These are phyloP conservation scores for Podabrus alpinus DNA, from an alignment of 2,888 invertebrate genomes.

Conservation along the genomic window DNA sequence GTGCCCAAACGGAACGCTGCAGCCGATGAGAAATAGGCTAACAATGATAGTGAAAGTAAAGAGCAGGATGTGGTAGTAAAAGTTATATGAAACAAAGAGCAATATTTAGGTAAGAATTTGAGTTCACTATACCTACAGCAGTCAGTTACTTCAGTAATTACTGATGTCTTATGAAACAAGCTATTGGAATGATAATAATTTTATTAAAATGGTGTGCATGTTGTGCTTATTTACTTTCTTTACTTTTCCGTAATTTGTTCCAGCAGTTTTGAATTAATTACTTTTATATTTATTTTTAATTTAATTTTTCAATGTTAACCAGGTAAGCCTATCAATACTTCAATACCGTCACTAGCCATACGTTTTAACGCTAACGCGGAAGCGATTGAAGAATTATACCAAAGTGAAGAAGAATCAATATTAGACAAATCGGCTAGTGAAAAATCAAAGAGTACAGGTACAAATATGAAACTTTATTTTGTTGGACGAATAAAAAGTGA, in stretches of 20 bases:
- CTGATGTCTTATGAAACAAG: background rate
- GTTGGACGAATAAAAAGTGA: background rate
- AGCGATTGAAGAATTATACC: slow-evolving; percentile 71
- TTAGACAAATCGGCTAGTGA: slow-evolving; percentile 17
- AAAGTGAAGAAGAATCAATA: slow-evolving; percentile 63
- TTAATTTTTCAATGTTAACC: background rate
- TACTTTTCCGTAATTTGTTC: background rate
- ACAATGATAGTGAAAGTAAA: background rate
- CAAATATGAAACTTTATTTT: background rate
- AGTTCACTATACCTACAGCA: too few species aligned
- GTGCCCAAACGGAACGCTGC: background rate
- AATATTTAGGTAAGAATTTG: background rate
- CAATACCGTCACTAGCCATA: slow-evolving; percentile 62
- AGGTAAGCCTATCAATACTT: slow-evolving; percentile 55
- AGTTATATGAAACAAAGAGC: background rate
- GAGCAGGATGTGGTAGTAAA: background rate
- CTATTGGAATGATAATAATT: background rate
- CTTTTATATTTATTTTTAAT: background rate
- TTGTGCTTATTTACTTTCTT: background rate
- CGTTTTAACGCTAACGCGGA: slow-evolving; percentile 79
- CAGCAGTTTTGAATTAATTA: background rate
- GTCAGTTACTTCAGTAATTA: background rate
- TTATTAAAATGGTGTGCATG: background rate
- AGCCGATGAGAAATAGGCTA: background rate
- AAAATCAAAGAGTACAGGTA: slow-evolving; percentile 12